Conservation (phyloP, 2,888 invertebrate genomes). For the Erebia aethiops region DNA sequence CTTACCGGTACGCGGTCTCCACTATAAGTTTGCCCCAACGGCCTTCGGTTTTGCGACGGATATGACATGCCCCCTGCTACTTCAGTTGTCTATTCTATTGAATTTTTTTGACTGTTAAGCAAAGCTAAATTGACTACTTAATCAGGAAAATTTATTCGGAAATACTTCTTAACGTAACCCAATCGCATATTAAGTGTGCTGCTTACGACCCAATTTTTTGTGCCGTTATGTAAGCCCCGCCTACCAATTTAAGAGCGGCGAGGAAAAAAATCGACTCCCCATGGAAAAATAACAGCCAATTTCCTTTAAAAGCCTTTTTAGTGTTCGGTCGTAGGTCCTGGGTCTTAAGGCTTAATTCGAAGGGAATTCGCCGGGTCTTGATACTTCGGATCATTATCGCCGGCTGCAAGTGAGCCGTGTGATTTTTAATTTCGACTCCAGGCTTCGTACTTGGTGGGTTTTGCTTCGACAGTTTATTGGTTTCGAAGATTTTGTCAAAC, state of each 20-base stretch:
- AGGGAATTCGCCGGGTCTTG: conserved; percentile 35
- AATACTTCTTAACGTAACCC: conserved; percentile 27
- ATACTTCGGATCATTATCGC: conserved; percentile 42
- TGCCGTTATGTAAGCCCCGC: conserved; percentile 42
- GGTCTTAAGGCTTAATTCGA: conserved; percentile 42
- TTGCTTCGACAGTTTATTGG: conserved; percentile 29
- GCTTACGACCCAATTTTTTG: conserved; percentile 42
- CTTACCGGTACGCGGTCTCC: too few species aligned
- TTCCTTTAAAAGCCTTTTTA: conserved; percentile 38
- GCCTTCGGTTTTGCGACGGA: too few species aligned
- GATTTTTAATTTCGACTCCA: conserved; percentile 39
- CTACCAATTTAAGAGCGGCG: conserved; percentile 43
- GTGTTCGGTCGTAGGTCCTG: conserved; percentile 39
- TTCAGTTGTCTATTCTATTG: too few species aligned
- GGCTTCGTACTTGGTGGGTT: conserved; percentile 28
- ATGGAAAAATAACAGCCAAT: conserved; percentile 41
- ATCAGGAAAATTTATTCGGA: conserved; percentile 15
- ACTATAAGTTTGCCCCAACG: too few species aligned
- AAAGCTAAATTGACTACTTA: not conserved
- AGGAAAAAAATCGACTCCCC: conserved; percentile 41
- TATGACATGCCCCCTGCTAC: too few species aligned
- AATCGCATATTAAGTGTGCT: conserved; percentile 37
- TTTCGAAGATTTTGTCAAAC: conserved; percentile 17
- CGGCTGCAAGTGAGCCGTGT: conserved; percentile 40
- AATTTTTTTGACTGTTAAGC: too few species aligned